Evolutionary conservation across 2,113 vertebrate species (phyloP).

Genomic region (Piaya cayana): DNA sequence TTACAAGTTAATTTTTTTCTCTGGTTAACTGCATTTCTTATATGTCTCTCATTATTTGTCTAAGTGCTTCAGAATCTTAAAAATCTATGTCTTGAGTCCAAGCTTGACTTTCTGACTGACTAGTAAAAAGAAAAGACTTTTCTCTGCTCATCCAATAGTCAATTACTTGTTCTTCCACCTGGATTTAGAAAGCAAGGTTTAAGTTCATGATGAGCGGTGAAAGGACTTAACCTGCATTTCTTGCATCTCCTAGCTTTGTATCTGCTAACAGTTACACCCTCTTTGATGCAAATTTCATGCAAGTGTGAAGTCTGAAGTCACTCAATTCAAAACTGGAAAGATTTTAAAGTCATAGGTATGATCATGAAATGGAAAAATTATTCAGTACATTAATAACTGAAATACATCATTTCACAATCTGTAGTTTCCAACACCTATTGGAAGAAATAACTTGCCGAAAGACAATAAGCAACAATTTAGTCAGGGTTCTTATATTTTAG

Average conservation of each 20-base stretch:
- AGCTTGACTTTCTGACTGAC: background rate
- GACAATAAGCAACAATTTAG: background rate
- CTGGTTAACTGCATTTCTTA: background rate
- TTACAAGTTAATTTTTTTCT: background rate
- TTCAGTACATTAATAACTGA: background rate
- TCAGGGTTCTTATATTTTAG: background rate
- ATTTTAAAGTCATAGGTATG: background rate
- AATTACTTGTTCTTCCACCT: background rate
- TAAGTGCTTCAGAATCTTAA: background rate
- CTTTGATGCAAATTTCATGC: background rate
- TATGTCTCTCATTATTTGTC: background rate
- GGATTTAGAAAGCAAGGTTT: background rate
- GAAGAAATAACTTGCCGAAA: background rate
- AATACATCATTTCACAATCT: background rate
- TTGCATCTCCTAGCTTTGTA: background rate
- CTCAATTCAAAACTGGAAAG: background rate
- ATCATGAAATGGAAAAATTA: background rate
- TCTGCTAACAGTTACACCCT: background rate
- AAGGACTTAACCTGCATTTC: background rate
- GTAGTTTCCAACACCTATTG: background rate
- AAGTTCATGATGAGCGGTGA: background rate
- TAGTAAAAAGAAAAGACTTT: background rate
- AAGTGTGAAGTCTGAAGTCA: background rate
- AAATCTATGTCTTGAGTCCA: background rate
- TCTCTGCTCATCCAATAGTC: background rate